Evolutionary conservation across 2,888 invertebrate species (phyloP).

Genomic region (Punctoribates punctum): DNA sequence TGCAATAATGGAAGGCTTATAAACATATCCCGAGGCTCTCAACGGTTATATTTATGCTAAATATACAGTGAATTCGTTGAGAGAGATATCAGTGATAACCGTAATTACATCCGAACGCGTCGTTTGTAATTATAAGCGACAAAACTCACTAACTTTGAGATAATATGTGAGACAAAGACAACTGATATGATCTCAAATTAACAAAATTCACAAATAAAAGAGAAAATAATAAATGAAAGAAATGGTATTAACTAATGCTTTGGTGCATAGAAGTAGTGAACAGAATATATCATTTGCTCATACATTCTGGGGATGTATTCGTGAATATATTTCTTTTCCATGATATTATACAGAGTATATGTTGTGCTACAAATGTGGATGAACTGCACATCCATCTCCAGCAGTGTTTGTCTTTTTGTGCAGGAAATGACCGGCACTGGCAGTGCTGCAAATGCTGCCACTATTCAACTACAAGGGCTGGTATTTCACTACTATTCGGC

Average conservation of each 20-base stretch:
- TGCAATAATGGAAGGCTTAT: conserved; percentile 26
- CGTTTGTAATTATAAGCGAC: conserved; percentile 33
- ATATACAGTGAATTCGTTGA: background rate
- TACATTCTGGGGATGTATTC: conserved; percentile 3
- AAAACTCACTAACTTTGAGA: background rate
- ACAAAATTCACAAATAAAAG: conserved; percentile 19
- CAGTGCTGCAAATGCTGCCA: background rate
- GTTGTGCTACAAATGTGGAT: conserved; percentile 16
- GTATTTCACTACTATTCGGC: background rate
- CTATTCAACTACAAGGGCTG: background rate
- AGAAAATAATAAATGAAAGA: conserved; percentile 30
- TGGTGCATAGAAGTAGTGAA: background rate
- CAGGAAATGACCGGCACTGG: conserved; percentile 31
- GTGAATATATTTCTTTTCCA: conserved; percentile 29
- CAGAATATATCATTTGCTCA: conserved; percentile 15
- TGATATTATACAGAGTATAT: conserved; percentile 3
- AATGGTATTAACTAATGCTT: conserved; percentile 14
- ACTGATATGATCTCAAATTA: background rate
- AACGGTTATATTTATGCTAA: background rate
- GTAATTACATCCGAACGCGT: conserved; percentile 23
- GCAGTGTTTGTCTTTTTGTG: conserved; percentile 37
- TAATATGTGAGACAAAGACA: conserved; percentile 21
- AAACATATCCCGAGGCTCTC: conserved; percentile 21
- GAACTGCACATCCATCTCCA: conserved; percentile 27
- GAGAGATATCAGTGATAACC: background rate